Base-by-base conservation (phyloP, 2,113 vertebrate genomes). In the Nannospalax galili region DNA sequence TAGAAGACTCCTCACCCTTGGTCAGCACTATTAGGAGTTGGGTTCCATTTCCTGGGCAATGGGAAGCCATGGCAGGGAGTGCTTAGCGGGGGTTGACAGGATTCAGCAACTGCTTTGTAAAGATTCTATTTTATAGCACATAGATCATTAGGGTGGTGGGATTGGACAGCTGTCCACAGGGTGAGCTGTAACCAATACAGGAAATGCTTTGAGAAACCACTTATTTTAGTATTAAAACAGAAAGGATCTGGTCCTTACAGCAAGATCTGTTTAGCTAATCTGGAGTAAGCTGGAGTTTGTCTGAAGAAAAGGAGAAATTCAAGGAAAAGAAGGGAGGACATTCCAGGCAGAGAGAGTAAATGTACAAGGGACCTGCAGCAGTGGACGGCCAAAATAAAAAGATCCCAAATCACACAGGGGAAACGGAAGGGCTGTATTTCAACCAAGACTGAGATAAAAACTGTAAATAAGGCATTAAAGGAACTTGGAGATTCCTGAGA, bases 201-300 rank as follows among this genome's bases (percentile, higher is more conserved):
- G 45, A 67, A 80, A 62, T 91, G 30, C 62, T 85, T 93, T 85
- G 64, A 78, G 58, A 94, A 82, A 82, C 42, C 60, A 42, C 82
- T 69, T 90, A 85, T 90, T 58, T 92, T n/a, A 64, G 42, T 15
- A 42, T 95, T 62, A 80, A 45, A 93, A 78, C 7, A 40, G 42
- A 88, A 92, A 84, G 60, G 16, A 78, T 91, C 60, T 86, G 42
- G 72, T 95, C 32, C 26, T 88, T 65, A 75, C 73, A 95, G 88
- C 52, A 60, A 56, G 19, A 75, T 42, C 87, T 79, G 70, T 65
- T 90, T 89, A 80, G 62, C 22, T 42, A 90, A 92, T 48, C 56
- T 93, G 15, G 10, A 79, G 26, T 87, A 90, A 92, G 65, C 56
- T 93, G 15, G 14, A 79, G 26, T 87, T 78, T 79, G 65, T n/a